Base-by-base conservation (phyloP, 2,797 vertebrate species). In the Oryzias dopingdopingensis region DNA sequence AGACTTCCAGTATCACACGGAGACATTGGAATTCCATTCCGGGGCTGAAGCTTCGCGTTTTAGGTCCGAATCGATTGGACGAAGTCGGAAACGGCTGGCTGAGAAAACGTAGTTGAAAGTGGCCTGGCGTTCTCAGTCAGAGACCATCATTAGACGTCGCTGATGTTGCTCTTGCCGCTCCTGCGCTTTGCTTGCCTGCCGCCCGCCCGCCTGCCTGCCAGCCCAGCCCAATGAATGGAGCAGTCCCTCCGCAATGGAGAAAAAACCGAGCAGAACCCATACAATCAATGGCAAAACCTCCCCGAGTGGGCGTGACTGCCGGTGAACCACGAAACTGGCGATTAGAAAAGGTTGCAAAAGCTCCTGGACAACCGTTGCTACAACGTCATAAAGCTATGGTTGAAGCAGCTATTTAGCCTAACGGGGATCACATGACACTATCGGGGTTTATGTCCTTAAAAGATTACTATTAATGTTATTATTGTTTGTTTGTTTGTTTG, bases 241-340 rank as follows among this genome's bases (percentile, higher is more conserved):
- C 63, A 43, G 54, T 52, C 77, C 61, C 47, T 72, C 71, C 4
- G 76, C 83, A 70, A 75, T 80, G 77, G 26, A 49, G 6, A 44
- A 37, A 45, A n/a, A n/a, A 7, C 2, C 18, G 15, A 17, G 6
- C 16, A 12, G 10, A 12, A 42, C 20, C 20, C 3, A 22, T 22
- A 3, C 20, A 12, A 14, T 4, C 12, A 12, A 14, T 4, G 40
- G 10, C 73, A 78, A 76, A 76, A 77, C 42, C 50, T 71, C 54
- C 64, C 47, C 48, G 47, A 81, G 86, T 86, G 83, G 86, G 84
- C 86, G 86, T 81, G 56, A 68, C 81, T 82, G 3, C 54, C 14
- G 42, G 49, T 4, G 56, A 3, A 6, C 59, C 68, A 59, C 23
- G n/a, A 54, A 17, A 53, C 54, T 44, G 45, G 67, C 47, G 42